phyloP scores from a whole-genome alignment of 2,113 vertebrate genomes.

The Mobula hypostoma region DNA sequence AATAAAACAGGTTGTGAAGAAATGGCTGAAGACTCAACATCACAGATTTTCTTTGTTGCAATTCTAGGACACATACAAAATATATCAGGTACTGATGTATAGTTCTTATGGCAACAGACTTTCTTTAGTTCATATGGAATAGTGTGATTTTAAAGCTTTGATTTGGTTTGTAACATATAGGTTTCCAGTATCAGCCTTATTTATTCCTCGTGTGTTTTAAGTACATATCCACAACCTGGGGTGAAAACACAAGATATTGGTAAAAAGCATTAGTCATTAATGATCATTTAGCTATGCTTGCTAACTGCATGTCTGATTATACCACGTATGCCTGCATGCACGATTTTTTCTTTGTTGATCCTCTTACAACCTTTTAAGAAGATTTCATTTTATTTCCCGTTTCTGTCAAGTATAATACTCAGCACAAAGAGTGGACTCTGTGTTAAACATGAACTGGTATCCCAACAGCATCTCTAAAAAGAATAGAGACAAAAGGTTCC shows the following conservation, averaged over 20 bases:
- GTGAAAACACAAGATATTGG: background rate
- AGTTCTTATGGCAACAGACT: background rate
- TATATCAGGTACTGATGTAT: background rate
- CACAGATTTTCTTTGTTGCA: background rate
- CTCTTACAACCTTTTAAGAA: constrained; percentile 6
- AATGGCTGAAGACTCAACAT: background rate
- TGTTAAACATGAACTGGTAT: background rate
- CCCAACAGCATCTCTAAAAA: background rate
- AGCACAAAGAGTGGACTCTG: background rate
- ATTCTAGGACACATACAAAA: background rate
- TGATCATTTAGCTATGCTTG: background rate
- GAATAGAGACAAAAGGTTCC: background rate
- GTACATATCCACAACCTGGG: background rate
- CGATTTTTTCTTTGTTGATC: background rate
- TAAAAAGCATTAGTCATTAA: background rate
- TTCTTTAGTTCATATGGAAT: background rate
- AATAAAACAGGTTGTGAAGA: background rate
- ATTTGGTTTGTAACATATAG: background rate
- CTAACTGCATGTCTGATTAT: background rate
- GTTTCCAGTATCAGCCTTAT: background rate
- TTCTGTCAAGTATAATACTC: background rate
- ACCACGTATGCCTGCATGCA: background rate
- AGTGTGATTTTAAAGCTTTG: background rate
- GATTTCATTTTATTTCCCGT: background rate
- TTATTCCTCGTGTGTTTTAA: background rate